Evolutionary conservation across 2,888 invertebrate species (phyloP).

Genomic region (Amphipoea lucens): DNA sequence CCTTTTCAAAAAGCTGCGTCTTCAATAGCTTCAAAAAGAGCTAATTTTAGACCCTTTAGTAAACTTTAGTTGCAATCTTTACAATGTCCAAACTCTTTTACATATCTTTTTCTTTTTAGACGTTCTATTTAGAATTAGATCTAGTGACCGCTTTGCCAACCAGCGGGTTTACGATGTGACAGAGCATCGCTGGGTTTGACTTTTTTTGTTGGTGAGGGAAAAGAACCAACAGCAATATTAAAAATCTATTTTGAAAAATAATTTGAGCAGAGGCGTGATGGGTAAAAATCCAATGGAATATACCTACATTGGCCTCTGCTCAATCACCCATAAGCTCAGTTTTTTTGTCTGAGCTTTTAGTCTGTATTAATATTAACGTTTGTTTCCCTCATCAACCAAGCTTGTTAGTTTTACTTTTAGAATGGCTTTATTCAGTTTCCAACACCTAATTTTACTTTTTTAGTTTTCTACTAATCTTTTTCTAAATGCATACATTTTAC

Average conservation of each 20-base stretch:
- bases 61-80: constrained; percentile 59
- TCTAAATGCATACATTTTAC: constrained; percentile 64
- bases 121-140: constrained; percentile 72
- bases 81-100: constrained; percentile 67
- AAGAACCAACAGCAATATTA: constrained; percentile 2
- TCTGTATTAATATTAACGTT: background rate
- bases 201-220: constrained; percentile 68
- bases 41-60: constrained; percentile 57
- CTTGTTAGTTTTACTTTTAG: constrained; percentile 82
- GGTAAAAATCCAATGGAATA: background rate
- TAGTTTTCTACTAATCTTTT: constrained; percentile 77
- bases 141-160: constrained; percentile 85
- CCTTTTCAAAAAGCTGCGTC: constrained; percentile 47
- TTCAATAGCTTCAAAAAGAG: constrained; percentile 45
- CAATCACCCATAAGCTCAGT: background rate
- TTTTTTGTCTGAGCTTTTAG: background rate
- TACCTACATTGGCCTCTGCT: background rate
- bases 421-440: constrained; percentile 77
- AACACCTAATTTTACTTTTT: constrained; percentile 72
- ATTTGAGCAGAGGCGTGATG: background rate
- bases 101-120: constrained; percentile 71
- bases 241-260: background rate
- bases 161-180: constrained; percentile 78
- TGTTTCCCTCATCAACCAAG: constrained; percentile 71
- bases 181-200: constrained; percentile 80